Percentiles rank a stretch among this genome's conserved stretches.
These are phyloP conservation scores for Drosophila dives DNA, from an alignment of 2,888 invertebrate genomes.

Conservation along the genomic window DNA sequence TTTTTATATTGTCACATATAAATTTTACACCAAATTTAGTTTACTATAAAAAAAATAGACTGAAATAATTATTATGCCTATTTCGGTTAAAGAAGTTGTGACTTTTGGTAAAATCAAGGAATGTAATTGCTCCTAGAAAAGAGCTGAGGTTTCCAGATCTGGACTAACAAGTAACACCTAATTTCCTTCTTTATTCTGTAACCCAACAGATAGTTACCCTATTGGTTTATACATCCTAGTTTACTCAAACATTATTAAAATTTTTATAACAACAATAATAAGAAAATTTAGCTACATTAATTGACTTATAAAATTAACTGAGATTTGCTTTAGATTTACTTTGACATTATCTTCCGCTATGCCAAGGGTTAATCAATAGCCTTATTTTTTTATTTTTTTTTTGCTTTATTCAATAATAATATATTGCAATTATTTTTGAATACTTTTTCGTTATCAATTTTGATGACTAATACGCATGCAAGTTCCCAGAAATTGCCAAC, in stretches of 20 bases:
- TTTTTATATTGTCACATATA: not conserved
- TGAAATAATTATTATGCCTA: too few species aligned
- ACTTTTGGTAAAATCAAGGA: too few species aligned
- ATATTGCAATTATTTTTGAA: slow-evolving; percentile 47
- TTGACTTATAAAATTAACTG: not conserved
- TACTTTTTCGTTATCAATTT: slow-evolving; percentile 35
- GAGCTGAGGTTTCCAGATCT: not conserved
- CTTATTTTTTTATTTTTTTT: slow-evolving; percentile 17
- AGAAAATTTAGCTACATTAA: not conserved
- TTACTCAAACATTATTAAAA: not conserved
- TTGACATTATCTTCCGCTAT: not conserved
- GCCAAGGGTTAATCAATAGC: slow-evolving; percentile 43
- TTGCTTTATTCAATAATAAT: slow-evolving; percentile 26
- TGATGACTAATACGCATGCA: slow-evolving; percentile 78
- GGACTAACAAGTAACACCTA: too few species aligned
- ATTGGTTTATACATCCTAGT: not conserved
- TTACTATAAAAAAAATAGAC: too few species aligned
- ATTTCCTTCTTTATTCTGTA: too few species aligned
- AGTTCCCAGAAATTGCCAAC: slow-evolving; percentile 74
- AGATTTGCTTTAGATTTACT: not conserved
- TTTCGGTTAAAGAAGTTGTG: too few species aligned
- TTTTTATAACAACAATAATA: not conserved
- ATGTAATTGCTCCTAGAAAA: too few species aligned
- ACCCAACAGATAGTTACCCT: not conserved
- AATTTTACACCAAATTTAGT: not conserved